Evolutionary conservation across 1,140 invertebrate species (phyloP), one percentile per base, ranked within the genome.

Genomic region (Piezodorus guildinii): DNA sequence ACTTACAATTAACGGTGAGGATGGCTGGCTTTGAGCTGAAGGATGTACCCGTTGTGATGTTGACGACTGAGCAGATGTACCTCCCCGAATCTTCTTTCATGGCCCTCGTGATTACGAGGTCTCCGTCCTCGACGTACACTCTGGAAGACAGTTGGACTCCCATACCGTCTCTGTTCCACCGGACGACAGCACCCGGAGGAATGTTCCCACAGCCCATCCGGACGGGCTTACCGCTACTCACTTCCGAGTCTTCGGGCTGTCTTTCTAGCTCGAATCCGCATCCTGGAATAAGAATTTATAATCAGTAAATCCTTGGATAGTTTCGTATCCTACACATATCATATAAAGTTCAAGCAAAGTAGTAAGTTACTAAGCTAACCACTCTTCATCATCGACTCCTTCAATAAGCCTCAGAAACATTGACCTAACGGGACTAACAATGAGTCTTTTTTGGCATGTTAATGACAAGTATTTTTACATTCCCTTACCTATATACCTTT

Each of bases 1-100:
- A 62, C 62, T 58, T 45, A 64, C 62, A 64, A 23, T 23, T 64
- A 5, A 64, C 44, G 14, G 34, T 52, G 0, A 64, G 54, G 17
- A 44, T 19, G 15, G 62, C 52, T 3, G 62, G 34, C 39, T 54
- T 44, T 1, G 62, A 64, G 34, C 23, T 39, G 54, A 64, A 21
- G 6, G 34, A 43, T 2, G 23, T 19, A 0, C 62, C 62, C 15
- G 62, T 58, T 5, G 39, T 43, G 34, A 34, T 30, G 43, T 64
- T 54, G 52, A 43, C 54, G 17, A 64, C 43, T 17, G 54, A 34
- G 39, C 62, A 64, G 19, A 54, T 51, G 62, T 56, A 64, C 5
- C 27, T 25, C 0, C 62, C 62, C 3, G n/a, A 23, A n/a, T 64
- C 62, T 14, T 58, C 52, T 27, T 58, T 27, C 10, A 23, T 27